Evolutionary conservation across 2,888 invertebrate species (phyloP), one percentile per base, ranked within the genome.

Genomic region (Yponomeuta evonymella): DNA sequence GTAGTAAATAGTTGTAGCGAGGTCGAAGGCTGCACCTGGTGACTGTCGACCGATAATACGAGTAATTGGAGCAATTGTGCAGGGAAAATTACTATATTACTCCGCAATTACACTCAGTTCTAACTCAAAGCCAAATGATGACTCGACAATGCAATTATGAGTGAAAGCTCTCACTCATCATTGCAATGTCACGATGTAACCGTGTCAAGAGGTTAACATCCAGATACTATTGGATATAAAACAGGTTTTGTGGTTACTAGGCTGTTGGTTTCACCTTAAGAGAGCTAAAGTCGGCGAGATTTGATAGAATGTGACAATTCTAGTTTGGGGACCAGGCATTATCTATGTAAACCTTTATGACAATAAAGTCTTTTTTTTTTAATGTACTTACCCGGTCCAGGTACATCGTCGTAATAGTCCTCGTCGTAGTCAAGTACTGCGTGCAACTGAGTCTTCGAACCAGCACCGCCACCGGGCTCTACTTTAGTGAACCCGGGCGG

Each of bases 401-500:
- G 93, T 75, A 93, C 92, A 73, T 94, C 94, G 76, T 95, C 95
- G 72, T 95, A 94, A 78, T 95, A 94, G 66, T 88, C 83, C 66
- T 93, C 93, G 76, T 95, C 95, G 78, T 95, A 96, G 82, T 96
- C 96, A 70, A 96, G 90, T 33, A 96, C 94, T 4, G 96, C 95
- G 82, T 96, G 96, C 72, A 96, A 86, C 76, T 95, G 95, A 1
- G 95, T 94, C 80, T 94, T 94, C 23, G 90, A 88, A 78, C 89
- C 94, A 72, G 87, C 89, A 1, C 93, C 90, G 73, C 94, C 94
- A 73, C 94, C 94, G 5, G 86, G 81, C 78, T 92, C 91, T 66
- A 95, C 95, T 78, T 94, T 93, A 15, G 95, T 95, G 79, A 94
- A 95, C 6, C 94, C 94, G 3, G 95, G 94, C 51, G 94, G 94